A percentile compares a stretch with the other conserved stretches of the same genome.
phyloP scores from a whole-genome alignment of 1,140 invertebrate genomes.

The Drosophila pachea region DNA sequence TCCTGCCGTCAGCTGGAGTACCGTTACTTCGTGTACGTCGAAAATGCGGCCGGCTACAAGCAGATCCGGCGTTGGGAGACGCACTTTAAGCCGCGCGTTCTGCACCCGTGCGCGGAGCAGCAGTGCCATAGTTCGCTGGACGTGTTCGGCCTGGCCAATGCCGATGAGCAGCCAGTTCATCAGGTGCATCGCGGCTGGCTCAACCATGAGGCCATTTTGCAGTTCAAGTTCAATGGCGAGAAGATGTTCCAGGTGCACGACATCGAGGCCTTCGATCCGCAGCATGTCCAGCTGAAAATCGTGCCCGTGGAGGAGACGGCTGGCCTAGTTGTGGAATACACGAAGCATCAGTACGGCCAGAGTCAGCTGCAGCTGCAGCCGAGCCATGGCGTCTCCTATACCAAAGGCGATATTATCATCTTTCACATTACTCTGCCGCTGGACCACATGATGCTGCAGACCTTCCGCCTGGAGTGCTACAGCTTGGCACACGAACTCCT shows the following conservation, averaged over 20 bases:
- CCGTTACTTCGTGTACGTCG: constrained; percentile 84
- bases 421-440: constrained; percentile 81
- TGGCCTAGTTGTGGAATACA: constrained; percentile 66
- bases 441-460: constrained; percentile 42
- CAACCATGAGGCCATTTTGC: constrained; percentile 87
- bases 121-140: constrained; percentile 70
- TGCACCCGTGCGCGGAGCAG: constrained; percentile 45
- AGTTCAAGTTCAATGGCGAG: constrained; percentile 85
- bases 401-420: constrained; percentile 66
- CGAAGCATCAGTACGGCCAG: constrained; percentile 63
- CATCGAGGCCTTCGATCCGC: constrained; percentile 73
- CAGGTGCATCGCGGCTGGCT: constrained; percentile 88
- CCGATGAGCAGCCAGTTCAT: constrained; percentile 53
- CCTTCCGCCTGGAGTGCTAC: constrained; percentile 64
- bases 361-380: constrained; percentile 65
- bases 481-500: constrained; percentile 80
- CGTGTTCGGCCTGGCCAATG: constrained; percentile 79
- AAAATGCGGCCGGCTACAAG: constrained; percentile 62
- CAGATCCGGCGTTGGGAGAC: constrained; percentile 88
- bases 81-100: constrained; percentile 82
- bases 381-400: constrained; percentile 58
- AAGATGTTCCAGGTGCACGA: constrained; percentile 77
- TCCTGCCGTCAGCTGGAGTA: constrained; percentile 82
- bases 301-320: constrained; percentile 63
- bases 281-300: constrained; percentile 67